A percentile compares a stretch with the other conserved stretches of the same genome.
These are phyloP conservation scores for Danio tinwini DNA, from an alignment of 2,797 vertebrate genomes.

Conservation along the genomic window DNA sequence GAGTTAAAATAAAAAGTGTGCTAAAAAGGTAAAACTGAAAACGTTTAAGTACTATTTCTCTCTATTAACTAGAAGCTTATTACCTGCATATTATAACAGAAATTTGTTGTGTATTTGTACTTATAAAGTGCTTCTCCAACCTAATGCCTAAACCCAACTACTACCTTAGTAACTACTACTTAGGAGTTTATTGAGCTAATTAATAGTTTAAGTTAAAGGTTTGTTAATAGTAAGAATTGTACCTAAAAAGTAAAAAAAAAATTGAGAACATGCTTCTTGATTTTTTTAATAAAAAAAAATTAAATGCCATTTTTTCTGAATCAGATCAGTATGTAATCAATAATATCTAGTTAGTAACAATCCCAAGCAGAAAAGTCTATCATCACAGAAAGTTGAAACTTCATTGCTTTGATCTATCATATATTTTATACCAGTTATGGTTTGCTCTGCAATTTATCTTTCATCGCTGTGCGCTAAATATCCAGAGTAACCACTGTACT, in stretches of 20 bases:
- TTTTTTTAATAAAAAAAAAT: not conserved
- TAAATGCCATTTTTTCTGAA: not conserved
- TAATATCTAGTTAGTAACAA: not conserved
- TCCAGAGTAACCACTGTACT: not conserved
- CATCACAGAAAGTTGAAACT: not conserved
- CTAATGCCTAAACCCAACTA: no score
- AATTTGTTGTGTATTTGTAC: no score
- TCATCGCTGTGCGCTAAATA: constrained; percentile 21
- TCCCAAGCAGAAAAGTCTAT: not conserved
- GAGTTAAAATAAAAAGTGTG: not conserved
- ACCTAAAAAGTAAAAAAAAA: no score
- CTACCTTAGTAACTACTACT: no score
- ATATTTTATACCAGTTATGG: not conserved
- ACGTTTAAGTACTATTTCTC: no score
- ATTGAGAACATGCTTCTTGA: not conserved
- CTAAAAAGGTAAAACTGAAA: not conserved
- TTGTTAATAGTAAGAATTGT: no score
- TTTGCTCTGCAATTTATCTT: constrained; percentile 24
- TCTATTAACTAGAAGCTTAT: no score
- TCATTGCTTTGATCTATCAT: not conserved
- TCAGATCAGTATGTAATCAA: not conserved
- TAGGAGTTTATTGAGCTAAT: no score
- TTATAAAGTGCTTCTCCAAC: no score
- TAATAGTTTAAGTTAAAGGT: no score
- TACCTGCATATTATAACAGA: no score